Conservation (phyloP, 2,797 vertebrate genomes). For the Gouania willdenowi region DNA sequence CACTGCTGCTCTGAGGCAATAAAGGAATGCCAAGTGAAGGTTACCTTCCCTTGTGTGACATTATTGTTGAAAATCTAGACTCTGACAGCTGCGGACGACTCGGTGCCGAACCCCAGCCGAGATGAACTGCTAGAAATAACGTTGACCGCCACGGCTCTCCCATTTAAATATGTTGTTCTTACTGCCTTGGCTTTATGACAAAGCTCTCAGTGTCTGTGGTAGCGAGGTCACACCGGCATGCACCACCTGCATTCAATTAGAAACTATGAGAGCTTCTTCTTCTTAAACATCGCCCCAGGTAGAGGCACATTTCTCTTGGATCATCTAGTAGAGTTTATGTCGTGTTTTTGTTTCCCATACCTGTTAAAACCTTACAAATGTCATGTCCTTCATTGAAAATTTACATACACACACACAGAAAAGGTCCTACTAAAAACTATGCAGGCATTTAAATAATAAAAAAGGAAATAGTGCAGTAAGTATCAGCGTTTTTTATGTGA, state of each 20-base stretch:
- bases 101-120: conserved; percentile 71
- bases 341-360: too few relatives aligned
- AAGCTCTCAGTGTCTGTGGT: conserved; percentile 18
- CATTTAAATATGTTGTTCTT: conserved; percentile 59
- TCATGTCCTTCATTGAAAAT: too few relatives aligned
- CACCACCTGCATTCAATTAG: conserved; percentile 40
- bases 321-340: too few relatives aligned
- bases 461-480: conserved; percentile 6
- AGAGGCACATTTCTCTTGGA: too few relatives aligned
- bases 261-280: conserved; percentile 1
- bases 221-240: conserved; percentile 31
- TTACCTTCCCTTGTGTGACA: conserved; percentile 63
- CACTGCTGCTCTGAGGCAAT: conserved; percentile 48
- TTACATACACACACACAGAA: not conserved
- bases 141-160: conserved; percentile 19
- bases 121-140: conserved; percentile 53
- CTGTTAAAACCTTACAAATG: too few relatives aligned
- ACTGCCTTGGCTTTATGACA: conserved; percentile 52
- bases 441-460: conserved; percentile 1
- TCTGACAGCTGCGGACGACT: conserved; percentile 74
- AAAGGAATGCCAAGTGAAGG: conserved; percentile 62
- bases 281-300: too few relatives aligned
- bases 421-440: conserved; percentile 5
- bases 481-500: too few relatives aligned
- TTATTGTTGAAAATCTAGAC: conserved; percentile 37